These are phyloP conservation scores for Podocnemis expansa DNA, from an alignment of 2,113 vertebrate species.

Conservation along the genomic window DNA sequence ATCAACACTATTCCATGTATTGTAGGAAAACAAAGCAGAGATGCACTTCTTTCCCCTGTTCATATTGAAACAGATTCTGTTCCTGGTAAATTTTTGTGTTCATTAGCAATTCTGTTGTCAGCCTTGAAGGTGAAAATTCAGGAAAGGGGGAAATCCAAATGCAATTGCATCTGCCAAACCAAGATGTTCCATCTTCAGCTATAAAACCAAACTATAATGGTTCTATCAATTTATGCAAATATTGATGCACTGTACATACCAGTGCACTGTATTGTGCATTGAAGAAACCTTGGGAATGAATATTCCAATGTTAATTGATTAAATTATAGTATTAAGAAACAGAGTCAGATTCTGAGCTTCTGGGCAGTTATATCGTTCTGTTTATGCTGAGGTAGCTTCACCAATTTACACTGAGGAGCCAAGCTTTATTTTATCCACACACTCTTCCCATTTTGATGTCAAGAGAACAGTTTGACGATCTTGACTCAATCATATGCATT, in stretches of 20 bases:
- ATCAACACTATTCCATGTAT: not conserved
- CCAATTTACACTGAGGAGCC: not conserved
- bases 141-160: constrained; percentile 25
- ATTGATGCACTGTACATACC: constrained; percentile 52
- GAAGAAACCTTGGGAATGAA: not conserved
- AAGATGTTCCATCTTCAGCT: constrained; percentile 50
- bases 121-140: constrained; percentile 15
- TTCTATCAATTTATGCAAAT: constrained; percentile 40
- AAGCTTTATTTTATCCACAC: not conserved
- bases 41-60: not conserved
- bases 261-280: not conserved
- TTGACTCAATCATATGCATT: too few species aligned
- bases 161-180: constrained; percentile 56
- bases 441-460: not conserved
- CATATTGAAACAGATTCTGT: constrained; percentile 10
- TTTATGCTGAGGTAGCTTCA: not conserved
- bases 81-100: constrained; percentile 34
- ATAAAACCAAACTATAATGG: constrained; percentile 41
- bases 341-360: not conserved
- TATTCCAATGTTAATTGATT: not conserved
- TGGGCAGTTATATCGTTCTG: not conserved
- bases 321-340: not conserved
- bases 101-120: constrained; percentile 53
- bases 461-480: not conserved
- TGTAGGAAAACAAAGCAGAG: not conserved